phyloP scores from a whole-genome alignment of 2,888 invertebrate species.

The Aquatica leii region DNA sequence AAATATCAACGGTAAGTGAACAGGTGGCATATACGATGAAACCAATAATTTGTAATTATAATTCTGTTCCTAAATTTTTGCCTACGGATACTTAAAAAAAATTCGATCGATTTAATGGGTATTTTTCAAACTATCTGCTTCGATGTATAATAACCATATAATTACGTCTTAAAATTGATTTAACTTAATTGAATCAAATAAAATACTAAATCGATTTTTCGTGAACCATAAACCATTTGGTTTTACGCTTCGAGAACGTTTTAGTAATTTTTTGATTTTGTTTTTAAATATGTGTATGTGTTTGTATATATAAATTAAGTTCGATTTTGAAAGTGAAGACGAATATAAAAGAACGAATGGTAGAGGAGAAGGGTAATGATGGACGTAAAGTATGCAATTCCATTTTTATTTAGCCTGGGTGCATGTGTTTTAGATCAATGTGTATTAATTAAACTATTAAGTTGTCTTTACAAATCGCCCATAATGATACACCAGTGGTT shows the following conservation, averaged over 20 bases:
- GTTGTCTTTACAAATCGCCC: constrained; percentile 56
- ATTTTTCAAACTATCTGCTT: constrained; percentile 20
- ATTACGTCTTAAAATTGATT: constrained; percentile 32
- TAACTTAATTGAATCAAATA: constrained; percentile 35
- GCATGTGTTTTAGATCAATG: constrained; percentile 49
- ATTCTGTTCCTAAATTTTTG: constrained; percentile 11
- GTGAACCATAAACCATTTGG: constrained; percentile 26
- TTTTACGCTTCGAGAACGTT: constrained; percentile 4
- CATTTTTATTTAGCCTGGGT: constrained; percentile 47
- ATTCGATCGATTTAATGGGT: constrained; percentile 18
- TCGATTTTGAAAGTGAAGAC: constrained; percentile 37
- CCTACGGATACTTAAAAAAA: constrained; percentile 10
- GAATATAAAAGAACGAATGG: constrained; percentile 14
- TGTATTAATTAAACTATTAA: constrained; percentile 58
- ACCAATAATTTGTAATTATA: constrained; percentile 14
- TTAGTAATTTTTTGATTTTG: constrained; percentile 26
- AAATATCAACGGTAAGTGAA: background rate
- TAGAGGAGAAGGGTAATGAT: too few relatives aligned
- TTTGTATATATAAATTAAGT: too few relatives aligned
- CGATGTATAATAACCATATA: constrained; percentile 22
- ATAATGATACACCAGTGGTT: constrained; percentile 55
- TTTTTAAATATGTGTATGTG: too few relatives aligned
- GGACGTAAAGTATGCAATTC: constrained; percentile 44
- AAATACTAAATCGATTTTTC: constrained; percentile 31
- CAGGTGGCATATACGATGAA: constrained; percentile 8